These are phyloP conservation scores for Epinotia brunnichana DNA, from an alignment of 2,888 invertebrate genomes.

Conservation along the genomic window DNA sequence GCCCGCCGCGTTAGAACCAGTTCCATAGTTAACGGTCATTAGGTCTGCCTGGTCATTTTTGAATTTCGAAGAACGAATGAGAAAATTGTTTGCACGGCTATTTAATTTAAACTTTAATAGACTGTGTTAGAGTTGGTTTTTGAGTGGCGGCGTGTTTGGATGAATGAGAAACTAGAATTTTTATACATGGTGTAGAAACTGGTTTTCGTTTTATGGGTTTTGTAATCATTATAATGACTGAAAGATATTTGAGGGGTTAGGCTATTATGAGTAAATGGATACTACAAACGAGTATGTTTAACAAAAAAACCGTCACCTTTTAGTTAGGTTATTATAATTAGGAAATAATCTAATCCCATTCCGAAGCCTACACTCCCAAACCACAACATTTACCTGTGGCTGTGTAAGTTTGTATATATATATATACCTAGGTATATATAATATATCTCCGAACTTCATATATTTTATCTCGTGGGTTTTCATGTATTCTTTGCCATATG, in stretches of 20 bases:
- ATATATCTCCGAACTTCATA: too few species aligned
- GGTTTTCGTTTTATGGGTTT: slow-evolving; percentile 28
- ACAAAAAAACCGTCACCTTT: too few species aligned
- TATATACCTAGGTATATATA: too few species aligned
- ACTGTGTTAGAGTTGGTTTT: slow-evolving; percentile 47
- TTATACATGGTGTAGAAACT: slow-evolving; percentile 24
- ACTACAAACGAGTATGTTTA: background rate
- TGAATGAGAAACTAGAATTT: slow-evolving; percentile 39
- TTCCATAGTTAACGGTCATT: slow-evolving; percentile 76
- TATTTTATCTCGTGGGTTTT: too few species aligned
- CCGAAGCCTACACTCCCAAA: too few species aligned
- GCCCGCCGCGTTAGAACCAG: slow-evolving; percentile 71
- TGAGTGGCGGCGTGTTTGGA: background rate
- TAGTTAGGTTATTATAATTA: too few species aligned
- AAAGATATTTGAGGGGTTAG: slow-evolving; percentile 29
- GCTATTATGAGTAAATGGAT: slow-evolving; percentile 1
- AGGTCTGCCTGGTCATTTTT: slow-evolving; percentile 70
- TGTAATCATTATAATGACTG: slow-evolving; percentile 28
- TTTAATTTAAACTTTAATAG: slow-evolving; percentile 48
- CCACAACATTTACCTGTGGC: too few species aligned
- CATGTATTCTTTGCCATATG: too few species aligned
- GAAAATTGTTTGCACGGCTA: slow-evolving; percentile 45
- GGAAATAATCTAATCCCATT: too few species aligned
- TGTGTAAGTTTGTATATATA: too few species aligned
- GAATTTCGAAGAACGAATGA: slow-evolving; percentile 57